Evolutionary conservation across 1,140 invertebrate genomes (phyloP), one percentile per base, ranked within the genome.

Genomic region (Monomorium pharaonis): DNA sequence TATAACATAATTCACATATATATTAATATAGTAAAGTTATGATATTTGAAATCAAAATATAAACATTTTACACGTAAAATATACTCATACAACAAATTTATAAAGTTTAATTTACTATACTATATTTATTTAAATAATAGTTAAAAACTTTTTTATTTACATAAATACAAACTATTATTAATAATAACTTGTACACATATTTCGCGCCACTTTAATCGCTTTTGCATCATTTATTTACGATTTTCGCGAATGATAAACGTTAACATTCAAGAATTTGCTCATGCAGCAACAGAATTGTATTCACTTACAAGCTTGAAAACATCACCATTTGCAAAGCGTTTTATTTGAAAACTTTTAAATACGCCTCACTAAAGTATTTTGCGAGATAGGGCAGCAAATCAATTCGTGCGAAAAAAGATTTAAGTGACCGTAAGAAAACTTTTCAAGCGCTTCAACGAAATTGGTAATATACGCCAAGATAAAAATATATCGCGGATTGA

Each of bases 331-430:
- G 63, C 16, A 37, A 58, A 72, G 24, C 65, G 24, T 81, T 81
- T 81, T 72, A 81, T 72, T 81, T 51, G 51, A 56, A 69, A 81
- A 81, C 78, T 81, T 81, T 81, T 81, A 81, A 81, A 81, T 81
- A 81, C 33, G 65, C 51, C 14, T 2, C 18, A 18, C 18, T 21
- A 72, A 81, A 81, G 65, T 81, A 81, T 81, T 33, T 30, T 30
- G 37, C n/a, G 24, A 42, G 21, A 9, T 70, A 42, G 18, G 6
- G 77, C 37, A 72, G 49, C 77, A 67, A 70, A 56, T 81, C 78
- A 72, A 72, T 42, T 18, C 65, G 24, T 14, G 24, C 24, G 51
- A 56, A 44, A 54, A 81, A 81, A 81, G 78, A 81, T 81, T 81
- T 81, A 81, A 72, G 65, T 72, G 49, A 24, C 78, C 70, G 27